Percentiles rank a stretch among this genome's conserved stretches.
These are phyloP conservation scores for Larimichthys crocea DNA, from an alignment of 2,113 vertebrate species.

Conservation along the genomic window DNA sequence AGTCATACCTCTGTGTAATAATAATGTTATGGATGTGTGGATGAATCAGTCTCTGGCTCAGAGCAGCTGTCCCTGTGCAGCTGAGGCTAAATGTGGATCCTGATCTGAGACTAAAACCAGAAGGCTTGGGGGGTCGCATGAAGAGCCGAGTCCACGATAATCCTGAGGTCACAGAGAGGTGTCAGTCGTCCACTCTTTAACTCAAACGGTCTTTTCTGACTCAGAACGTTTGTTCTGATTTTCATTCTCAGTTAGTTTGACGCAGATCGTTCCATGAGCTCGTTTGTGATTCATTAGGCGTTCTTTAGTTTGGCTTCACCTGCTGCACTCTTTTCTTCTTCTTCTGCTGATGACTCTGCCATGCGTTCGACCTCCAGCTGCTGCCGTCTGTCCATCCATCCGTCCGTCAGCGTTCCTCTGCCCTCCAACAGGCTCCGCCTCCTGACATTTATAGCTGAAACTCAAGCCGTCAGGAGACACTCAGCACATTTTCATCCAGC, in stretches of 20 bases:
- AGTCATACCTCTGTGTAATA: too few species aligned
- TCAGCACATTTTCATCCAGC: constrained; percentile 37
- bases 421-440: constrained; percentile 8
- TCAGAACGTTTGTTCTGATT: too few species aligned
- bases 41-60: too few species aligned
- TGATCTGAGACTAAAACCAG: background rate
- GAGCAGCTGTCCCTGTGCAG: too few species aligned
- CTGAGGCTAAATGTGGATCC: constrained; percentile 8
- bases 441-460: constrained; percentile 56
- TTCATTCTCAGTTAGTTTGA: too few species aligned
- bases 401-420: constrained; percentile 11
- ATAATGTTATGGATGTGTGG: too few species aligned
- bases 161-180: background rate
- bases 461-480: constrained; percentile 16
- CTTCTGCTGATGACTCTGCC: background rate
- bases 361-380: constrained; percentile 28
- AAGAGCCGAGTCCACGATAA: background rate
- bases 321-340: background rate
- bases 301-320: background rate
- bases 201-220: too few species aligned
- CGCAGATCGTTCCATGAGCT: too few species aligned
- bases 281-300: too few species aligned
- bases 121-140: background rate
- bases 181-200: too few species aligned
- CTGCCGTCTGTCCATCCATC: background rate